These are phyloP conservation scores for Leptinotarsa lineolata DNA, from an alignment of 1,140 invertebrate species.

Conservation along the genomic window DNA sequence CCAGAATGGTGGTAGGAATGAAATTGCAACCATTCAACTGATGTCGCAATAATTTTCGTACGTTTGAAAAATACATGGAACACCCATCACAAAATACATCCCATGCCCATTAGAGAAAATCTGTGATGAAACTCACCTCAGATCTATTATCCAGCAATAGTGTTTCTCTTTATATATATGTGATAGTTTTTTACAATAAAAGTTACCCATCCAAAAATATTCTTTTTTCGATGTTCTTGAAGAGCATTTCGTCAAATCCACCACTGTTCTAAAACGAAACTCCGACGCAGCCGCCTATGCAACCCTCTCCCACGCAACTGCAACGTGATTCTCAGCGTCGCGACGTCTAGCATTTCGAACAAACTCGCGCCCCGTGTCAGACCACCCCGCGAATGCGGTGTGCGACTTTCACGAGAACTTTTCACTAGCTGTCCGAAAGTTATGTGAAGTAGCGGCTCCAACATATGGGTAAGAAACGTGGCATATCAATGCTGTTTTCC, in stretches of 20 bases:
- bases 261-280: background rate
- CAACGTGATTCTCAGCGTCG: conserved; percentile 14
- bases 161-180: too few relatives aligned
- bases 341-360: conserved; percentile 10
- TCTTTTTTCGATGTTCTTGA: too few relatives aligned
- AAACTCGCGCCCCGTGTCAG: background rate
- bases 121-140: too few relatives aligned
- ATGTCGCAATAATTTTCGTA: too few relatives aligned
- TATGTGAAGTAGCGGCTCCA: background rate
- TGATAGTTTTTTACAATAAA: too few relatives aligned
- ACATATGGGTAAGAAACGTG: background rate
- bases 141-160: too few relatives aligned
- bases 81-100: too few relatives aligned
- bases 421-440: background rate
- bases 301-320: conserved; percentile 22
- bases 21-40: too few relatives aligned
- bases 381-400: background rate
- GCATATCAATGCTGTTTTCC: conserved; percentile 24
- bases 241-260: background rate
- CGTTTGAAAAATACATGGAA: too few relatives aligned
- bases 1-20: too few relatives aligned
- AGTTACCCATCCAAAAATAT: too few relatives aligned
- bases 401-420: background rate
- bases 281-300: conserved; percentile 18
- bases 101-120: too few relatives aligned